A percentile compares a stretch with the other conserved stretches of the same genome.
phyloP scores from a whole-genome alignment of 1,140 invertebrate species.

The Aphidius gifuensis region DNA sequence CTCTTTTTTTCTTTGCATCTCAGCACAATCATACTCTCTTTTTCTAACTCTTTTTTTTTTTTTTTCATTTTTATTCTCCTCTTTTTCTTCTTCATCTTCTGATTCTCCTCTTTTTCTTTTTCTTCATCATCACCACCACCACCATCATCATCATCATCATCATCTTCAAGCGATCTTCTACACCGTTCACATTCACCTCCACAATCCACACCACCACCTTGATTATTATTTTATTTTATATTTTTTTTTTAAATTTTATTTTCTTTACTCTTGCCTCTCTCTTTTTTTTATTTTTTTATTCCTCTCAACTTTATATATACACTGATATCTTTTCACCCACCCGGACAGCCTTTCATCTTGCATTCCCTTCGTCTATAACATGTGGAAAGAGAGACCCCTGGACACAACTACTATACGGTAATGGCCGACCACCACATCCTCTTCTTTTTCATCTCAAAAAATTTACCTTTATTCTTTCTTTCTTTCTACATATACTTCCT shows the following conservation, averaged over 20 bases:
- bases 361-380: constrained; percentile 14
- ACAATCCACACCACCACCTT: background rate
- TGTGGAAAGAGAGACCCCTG: constrained; percentile 32
- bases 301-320: background rate
- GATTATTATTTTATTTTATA: constrained; percentile 7
- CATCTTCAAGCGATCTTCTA: too few species aligned
- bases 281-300: background rate
- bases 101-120: constrained; percentile 5
- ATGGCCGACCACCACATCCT: constrained; percentile 51
- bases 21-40: constrained; percentile 10
- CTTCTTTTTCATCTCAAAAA: constrained; percentile 24
- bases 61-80: too few species aligned
- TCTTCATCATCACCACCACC: too few species aligned
- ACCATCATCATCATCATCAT: constrained; percentile 1
- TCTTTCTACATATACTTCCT: constrained; percentile 36
- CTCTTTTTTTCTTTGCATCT: constrained; percentile 16
- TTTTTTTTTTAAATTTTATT: background rate
- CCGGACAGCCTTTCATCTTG: constrained; percentile 18
- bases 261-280: constrained; percentile 6
- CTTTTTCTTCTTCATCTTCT: constrained; percentile 20
- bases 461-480: constrained; percentile 24
- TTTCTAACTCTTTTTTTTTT: constrained; percentile 10
- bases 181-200: constrained; percentile 7
- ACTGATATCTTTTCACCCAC: constrained; percentile 10
- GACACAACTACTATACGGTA: constrained; percentile 35